Evolutionary conservation across 92 coral and sea anemone species (phyloP).

Genomic region (Nematostella vectensis): DNA sequence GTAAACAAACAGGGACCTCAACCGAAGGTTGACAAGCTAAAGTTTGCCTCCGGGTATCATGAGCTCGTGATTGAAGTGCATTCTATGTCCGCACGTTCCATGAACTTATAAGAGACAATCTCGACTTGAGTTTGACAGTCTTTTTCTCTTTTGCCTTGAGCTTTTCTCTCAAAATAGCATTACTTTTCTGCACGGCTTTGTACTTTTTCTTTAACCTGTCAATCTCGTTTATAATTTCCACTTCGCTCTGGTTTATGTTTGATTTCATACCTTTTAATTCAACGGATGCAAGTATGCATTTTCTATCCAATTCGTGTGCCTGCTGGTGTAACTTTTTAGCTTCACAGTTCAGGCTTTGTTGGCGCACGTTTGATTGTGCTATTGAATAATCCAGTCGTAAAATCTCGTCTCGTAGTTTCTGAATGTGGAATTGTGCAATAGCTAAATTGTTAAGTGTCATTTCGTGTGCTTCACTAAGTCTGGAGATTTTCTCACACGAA

Average conservation of each 20-base stretch:
- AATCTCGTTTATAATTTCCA: no score
- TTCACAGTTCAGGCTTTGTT: neutral
- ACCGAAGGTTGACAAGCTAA: no score
- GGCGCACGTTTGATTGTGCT: neutral
- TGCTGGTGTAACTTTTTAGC: neutral
- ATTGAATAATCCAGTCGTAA: neutral
- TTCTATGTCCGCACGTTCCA: slow-evolving; percentile 4
- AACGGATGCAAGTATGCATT: neutral
- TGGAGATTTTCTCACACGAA: neutral
- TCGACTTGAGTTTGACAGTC: neutral
- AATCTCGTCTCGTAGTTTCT: neutral
- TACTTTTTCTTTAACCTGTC: neutral
- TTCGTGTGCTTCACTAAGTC: neutral
- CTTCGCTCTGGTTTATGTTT: neutral
- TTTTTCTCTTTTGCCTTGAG: neutral
- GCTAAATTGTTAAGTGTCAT: neutral
- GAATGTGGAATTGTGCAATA: neutral
- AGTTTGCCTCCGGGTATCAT: no score
- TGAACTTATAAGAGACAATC: neutral
- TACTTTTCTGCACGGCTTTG: neutral
- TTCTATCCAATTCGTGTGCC: neutral
- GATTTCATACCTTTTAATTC: neutral
- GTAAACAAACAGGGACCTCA: no score
- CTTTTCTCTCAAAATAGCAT: neutral
- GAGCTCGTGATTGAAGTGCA: no score